phyloP scores from a whole-genome alignment of 1,140 invertebrate species.

The Drosophila melanica region DNA sequence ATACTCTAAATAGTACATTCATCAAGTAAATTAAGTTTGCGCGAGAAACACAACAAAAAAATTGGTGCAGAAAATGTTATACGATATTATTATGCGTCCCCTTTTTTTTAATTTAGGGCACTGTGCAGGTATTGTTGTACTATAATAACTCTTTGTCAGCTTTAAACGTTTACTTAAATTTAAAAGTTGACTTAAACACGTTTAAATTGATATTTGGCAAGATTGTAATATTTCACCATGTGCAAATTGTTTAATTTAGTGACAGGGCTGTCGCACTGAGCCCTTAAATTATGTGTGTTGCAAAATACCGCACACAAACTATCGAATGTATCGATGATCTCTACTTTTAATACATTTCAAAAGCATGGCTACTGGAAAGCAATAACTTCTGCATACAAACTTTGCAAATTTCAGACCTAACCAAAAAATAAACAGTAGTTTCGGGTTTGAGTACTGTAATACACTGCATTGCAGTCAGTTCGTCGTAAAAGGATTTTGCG shows the following conservation, averaged over 20 bases:
- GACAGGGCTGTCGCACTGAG: background rate
- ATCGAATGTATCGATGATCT: too few relatives aligned
- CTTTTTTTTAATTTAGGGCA: conserved; percentile 16
- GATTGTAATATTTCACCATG: too few relatives aligned
- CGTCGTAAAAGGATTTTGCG: conserved; percentile 9
- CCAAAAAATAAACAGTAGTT: too few relatives aligned
- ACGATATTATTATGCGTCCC: conserved; percentile 27
- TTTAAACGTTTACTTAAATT: background rate
- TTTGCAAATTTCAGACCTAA: background rate
- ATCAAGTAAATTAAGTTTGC: conserved; percentile 63
- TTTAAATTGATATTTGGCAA: too few relatives aligned
- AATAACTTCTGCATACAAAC: too few relatives aligned
- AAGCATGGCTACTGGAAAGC: too few relatives aligned
- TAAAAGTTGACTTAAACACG: background rate
- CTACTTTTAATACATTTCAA: too few relatives aligned
- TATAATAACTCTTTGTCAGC: background rate
- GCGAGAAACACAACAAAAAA: conserved; percentile 18
- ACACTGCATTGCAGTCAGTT: background rate
- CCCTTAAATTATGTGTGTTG: background rate
- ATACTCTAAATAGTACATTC: conserved; percentile 48
- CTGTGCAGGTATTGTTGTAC: background rate
- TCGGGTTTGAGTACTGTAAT: too few relatives aligned
- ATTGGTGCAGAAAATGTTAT: conserved; percentile 2
- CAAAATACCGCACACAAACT: background rate
- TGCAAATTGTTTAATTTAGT: too few relatives aligned